These are phyloP conservation scores for Antitype chi DNA, from an alignment of 2,888 invertebrate genomes.

Conservation along the genomic window DNA sequence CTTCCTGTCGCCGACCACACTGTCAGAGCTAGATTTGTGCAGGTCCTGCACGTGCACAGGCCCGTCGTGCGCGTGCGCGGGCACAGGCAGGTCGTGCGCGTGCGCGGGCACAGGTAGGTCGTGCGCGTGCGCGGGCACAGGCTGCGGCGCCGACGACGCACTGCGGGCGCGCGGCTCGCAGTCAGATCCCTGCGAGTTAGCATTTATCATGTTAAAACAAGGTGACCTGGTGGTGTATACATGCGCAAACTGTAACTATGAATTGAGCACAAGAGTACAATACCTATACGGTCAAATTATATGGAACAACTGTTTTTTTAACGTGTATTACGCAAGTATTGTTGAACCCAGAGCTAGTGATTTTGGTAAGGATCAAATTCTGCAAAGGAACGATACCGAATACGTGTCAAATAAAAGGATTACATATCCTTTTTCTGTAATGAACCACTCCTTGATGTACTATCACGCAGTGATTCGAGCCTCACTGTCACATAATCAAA, in stretches of 20 bases:
- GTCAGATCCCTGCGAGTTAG: constrained; percentile 70
- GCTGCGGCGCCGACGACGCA: constrained; percentile 68
- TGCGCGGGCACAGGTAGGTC: too few relatives aligned
- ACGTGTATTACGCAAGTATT: too few relatives aligned
- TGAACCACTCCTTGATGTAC: neutral
- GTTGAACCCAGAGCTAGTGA: neutral
- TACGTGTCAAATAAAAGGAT: neutral
- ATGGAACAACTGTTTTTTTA: neutral
- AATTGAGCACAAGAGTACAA: neutral
- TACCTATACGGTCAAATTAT: neutral
- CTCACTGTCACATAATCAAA: neutral
- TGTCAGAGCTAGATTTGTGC: constrained; percentile 86
- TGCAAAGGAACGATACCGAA: neutral
- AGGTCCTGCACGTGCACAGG: constrained; percentile 70
- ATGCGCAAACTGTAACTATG: neutral
- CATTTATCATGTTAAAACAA: neutral
- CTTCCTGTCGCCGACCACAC: constrained; percentile 77
- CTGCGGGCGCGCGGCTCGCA: constrained; percentile 75
- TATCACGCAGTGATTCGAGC: neutral
- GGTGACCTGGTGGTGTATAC: too few relatives aligned
- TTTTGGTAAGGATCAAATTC: neutral
- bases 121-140: constrained; percentile 41
- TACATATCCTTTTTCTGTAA: neutral
- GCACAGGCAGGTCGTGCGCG: constrained; percentile 71
- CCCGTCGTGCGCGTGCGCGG: constrained; percentile 18